Percentiles rank a stretch among this genome's conserved stretches.
Evolutionary conservation across 2,113 vertebrate genomes (phyloP).

Genomic region (Uria aalge): DNA sequence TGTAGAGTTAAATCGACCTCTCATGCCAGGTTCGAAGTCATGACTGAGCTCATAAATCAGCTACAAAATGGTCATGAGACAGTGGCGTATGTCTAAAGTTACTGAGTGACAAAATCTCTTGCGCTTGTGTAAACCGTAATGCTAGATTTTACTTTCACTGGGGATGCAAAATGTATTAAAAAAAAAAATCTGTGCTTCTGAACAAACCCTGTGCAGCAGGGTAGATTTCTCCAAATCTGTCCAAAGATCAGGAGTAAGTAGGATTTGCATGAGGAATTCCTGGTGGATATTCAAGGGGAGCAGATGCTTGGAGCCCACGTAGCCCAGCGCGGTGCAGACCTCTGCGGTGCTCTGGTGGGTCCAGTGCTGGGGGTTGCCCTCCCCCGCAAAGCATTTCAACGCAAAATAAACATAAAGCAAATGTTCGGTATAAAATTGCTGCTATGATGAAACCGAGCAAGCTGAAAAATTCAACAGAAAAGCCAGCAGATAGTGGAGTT

Average conservation of each 20-base stretch:
- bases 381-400: background rate
- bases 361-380: background rate
- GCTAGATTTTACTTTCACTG: background rate
- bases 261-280: background rate
- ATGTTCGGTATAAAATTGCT: background rate
- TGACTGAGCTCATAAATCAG: slow-evolving; percentile 5
- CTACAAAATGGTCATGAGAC: background rate
- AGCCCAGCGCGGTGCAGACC: background rate
- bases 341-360: background rate
- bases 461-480: background rate
- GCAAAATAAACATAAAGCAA: background rate
- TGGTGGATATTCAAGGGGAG: background rate
- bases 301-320: background rate
- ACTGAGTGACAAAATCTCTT: background rate
- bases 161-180: background rate
- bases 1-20: background rate
- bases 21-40: background rate
- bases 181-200: background rate
- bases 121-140: background rate
- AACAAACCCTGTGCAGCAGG: background rate
- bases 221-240: background rate
- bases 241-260: background rate
- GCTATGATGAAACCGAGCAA: background rate
- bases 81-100: background rate
- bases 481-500: background rate